Base-by-base conservation (phyloP, 30 jellyfish, hydroid and myxozoan species). In the Hydractinia echinata region DNA sequence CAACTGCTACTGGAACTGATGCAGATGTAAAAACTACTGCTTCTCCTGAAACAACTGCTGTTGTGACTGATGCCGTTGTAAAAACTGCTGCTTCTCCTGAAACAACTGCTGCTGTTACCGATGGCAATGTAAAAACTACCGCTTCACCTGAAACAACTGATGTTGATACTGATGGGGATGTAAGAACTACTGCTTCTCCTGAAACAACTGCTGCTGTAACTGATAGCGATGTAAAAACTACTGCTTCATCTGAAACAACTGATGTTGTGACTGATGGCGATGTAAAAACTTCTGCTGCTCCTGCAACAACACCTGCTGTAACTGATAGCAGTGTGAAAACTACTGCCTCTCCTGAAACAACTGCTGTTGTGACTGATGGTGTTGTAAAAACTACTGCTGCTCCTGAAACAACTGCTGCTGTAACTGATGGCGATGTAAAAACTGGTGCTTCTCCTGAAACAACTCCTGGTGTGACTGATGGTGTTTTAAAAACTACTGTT, bases 251-350 rank as follows among this genome's bases (percentile, higher is more conserved):
- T 11, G 19, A 13, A 11, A 64, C 19, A 7, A 64, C 74, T n/a
- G 3, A 4, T 64, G 6, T 11, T 16, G 19, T 16, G 2, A 58
- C 69, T 58, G 69, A 11, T 58, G 69, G 2, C 3, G 69, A 0
- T 11, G 13, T 68, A 15, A 48, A 72, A 72, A 72, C 74, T 64
- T 1, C 74, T 7, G 74, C 73, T 5, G 73, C 73, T 5, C 73
- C 73, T 5, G 73, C 16, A 62, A 62, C 55, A 6, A 50, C 61
- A 4, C 30, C 72, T 5, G 61, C 68, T 30, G 14, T 19, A 72
- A 2, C 62, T 30, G 10, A 72, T 58, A 50, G 11, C 55, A 71
- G 7, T 14, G n/a, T n/a, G 61, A 39, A 39, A 39, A 51, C 48
- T 71, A 50, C 81, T 5, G 15, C 73, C 10, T 15, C 11, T 67